Evolutionary conservation across 2,888 invertebrate genomes (phyloP), one percentile per base, ranked within the genome.

Genomic region (Acrocyrtus sp.): DNA sequence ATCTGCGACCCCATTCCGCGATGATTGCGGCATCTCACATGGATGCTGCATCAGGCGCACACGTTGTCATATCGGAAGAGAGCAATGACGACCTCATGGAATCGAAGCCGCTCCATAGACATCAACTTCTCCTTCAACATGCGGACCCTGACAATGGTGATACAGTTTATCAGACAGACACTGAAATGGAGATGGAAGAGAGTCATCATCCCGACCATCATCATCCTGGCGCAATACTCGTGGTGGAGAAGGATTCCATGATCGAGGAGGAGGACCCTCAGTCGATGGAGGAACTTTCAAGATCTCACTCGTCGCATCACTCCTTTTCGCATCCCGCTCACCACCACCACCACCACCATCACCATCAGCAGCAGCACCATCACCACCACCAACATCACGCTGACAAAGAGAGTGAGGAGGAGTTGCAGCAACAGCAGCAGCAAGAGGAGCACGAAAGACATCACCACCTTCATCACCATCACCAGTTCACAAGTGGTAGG

Each of bases 101-200:
- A 43, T 4, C 58, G n/a, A 66, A 66, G 41, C 53, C 39, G 1
- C 58, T 54, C 45, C 68, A 68, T 47, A 57, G 56, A 8, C 56
- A 69, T 39, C 62, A 54, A 17, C 29, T 61, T 17, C 45, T 68
- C 1, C 58, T 68, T 15, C 68, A 50, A 10, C 67, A 50, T 15
- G 56, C 48, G 41, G 68, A 53, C 22, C 53, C 26, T 19, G 69
- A 69, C 34, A 69, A 61, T 48, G 62, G 69, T 69, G 69, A 69
- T 69, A 61, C 43, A 15, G 61, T 69, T 53, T 69, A 69, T 50
- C 69, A 69, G 51, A 69, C 69, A 17, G 69, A 69, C 54, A 54
- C 53, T 62, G 69, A 69, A 39, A n/a, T 62, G 8, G 69, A 69
- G 60, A 45, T 53, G 27, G 68, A 68, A n/a, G 68, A 68, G 29